Conservation (phyloP, 2,888 invertebrate genomes). For the Chrysolina oricalcia region DNA sequence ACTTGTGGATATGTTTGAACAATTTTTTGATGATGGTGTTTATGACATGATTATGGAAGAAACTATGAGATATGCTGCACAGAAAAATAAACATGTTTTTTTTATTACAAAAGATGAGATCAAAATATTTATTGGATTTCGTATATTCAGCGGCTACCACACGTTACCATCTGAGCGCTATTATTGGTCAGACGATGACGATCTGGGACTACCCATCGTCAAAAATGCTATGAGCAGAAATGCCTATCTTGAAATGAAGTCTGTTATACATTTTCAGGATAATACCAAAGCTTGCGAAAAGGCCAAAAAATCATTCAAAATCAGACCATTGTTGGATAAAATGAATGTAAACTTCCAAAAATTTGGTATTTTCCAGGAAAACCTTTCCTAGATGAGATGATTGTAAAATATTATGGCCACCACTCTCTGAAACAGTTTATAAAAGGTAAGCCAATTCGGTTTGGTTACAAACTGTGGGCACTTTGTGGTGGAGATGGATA, state of each 20-base stretch:
- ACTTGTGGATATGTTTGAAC: no score
- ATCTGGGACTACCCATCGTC: no score
- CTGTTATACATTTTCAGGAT: no score
- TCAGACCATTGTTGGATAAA: conserved; percentile 38
- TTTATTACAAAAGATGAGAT: conserved; percentile 10
- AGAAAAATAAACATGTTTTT: conserved; percentile 5
- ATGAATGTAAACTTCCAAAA: conserved; percentile 43
- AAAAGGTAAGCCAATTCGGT: conserved; percentile 45
- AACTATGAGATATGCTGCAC: no score
- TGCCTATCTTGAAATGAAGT: no score
- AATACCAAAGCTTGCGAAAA: conserved; percentile 43
- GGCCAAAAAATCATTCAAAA: conserved; percentile 45
- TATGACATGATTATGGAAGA: no score
- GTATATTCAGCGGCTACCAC: conserved; percentile 59
- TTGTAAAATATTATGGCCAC: conserved; percentile 48
- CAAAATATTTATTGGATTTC: conserved; percentile 38
- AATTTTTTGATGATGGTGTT: no score
- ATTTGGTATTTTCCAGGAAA: conserved; percentile 44
- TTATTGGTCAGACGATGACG: no score
- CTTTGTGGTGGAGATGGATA: conserved; percentile 47
- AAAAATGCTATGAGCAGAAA: no score
- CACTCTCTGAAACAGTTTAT: conserved; percentile 47
- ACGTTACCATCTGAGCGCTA: no score
- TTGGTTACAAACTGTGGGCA: conserved; percentile 50
- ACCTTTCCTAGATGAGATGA: conserved; percentile 44